Base-by-base conservation (phyloP, 1,140 invertebrate genomes). In the Drosophila auraria region DNA sequence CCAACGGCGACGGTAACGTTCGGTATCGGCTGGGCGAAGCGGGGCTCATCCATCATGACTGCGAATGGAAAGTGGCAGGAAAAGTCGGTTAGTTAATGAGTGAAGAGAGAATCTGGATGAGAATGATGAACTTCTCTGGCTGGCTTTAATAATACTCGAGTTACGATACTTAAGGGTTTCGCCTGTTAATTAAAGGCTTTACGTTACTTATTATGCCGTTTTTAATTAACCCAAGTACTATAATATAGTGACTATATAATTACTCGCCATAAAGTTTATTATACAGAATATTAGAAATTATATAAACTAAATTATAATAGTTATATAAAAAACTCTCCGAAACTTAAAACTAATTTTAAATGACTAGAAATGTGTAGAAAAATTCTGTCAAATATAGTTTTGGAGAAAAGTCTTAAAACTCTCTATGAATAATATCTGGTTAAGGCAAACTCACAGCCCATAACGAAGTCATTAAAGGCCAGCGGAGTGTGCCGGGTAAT, bases 1-100 rank as follows among this genome's bases (percentile, higher is more conserved):
- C 97, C 97, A 25, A 98, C 94, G 49, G 97, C 96, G 53, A 98
- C 97, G 5, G 97, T 98, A 69, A 97, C 96, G 93, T 98, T 98
- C 59, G 97, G 97, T 87, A 98, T 97, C 23, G 97, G 96, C 93
- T 97, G 97, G 20, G 96, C 96, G 90, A 98, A 98, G 78, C 96
- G 95, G 12, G 97, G 97, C 79, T 96, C 96, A 84, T 97, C 96
- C 61, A 96, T 96, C 86, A 97, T 94, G 62, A 96, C 97, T 97
- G 94, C 23, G 45, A 90, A 84, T 77, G 71, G 64, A 75, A 58
- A 80, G 79, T 36, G 30, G n/a, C 36, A 74, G 47, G 44, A 27
- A 63, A 80, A 81, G 66, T 78, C 33, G 51, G 72, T 87, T 89
- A 87, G 84, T 83, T 83, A 87, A 82, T 87, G 71, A 87, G 81